Percentiles rank a stretch among this genome's conserved stretches.
Conservation (phyloP, 2,888 invertebrate species). For the Panopea generosa region DNA sequence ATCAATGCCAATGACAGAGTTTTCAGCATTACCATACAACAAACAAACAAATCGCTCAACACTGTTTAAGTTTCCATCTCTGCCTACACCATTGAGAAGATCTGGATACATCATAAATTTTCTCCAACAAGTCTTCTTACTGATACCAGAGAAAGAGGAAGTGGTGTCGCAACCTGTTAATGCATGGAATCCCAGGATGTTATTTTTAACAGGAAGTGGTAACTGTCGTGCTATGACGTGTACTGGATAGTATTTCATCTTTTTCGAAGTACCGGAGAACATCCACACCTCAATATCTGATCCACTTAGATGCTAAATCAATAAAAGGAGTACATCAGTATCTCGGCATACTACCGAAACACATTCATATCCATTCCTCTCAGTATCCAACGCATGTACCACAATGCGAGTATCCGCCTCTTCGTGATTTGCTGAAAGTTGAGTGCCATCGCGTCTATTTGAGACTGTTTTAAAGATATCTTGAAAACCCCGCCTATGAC, state of each 20-base stretch:
- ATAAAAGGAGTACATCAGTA: conserved; percentile 20
- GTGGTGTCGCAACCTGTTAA: conserved; percentile 18
- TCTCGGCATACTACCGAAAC: conserved; percentile 5
- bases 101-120: conserved; percentile 6
- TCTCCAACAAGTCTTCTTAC: conserved; percentile 49
- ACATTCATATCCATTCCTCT: conserved; percentile 2
- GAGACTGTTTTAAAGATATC: conserved; percentile 15
- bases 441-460: conserved; percentile 7
- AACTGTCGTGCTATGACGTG: conserved; percentile 12
- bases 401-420: conserved; percentile 26
- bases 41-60: too few species aligned
- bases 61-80: too few species aligned
- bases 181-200: conserved; percentile 16
- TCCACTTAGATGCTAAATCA: conserved; percentile 7
- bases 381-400: conserved; percentile 10
- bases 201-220: neutral
- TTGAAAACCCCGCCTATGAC: neutral
- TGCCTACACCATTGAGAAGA: too few species aligned
- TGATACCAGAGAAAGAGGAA: conserved; percentile 26
- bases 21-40: too few species aligned
- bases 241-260: conserved; percentile 16
- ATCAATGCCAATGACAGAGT: too few species aligned
- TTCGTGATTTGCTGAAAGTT: conserved; percentile 20
- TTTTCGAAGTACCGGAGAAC: conserved; percentile 9
- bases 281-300: conserved; percentile 8